Conservation (phyloP, 2,797 vertebrate genomes). For the Odontamblyopus rebecca region DNA sequence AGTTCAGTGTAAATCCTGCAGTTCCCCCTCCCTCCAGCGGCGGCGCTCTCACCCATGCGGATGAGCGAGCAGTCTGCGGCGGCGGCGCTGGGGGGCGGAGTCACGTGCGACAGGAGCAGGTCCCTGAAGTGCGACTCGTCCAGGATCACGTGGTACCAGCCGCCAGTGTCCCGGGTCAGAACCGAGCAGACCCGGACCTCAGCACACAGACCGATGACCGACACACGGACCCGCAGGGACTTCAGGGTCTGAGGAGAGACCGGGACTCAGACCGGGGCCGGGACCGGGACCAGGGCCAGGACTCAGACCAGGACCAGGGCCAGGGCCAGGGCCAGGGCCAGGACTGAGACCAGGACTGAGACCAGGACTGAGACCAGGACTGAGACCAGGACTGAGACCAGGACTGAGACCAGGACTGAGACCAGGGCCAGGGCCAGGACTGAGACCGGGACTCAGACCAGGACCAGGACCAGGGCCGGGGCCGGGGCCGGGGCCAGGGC, state of each 20-base stretch:
- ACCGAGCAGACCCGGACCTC: conserved; percentile 95
- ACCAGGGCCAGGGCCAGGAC: too few species aligned
- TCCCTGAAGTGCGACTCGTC: conserved; percentile 96
- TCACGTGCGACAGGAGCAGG: conserved; percentile 88
- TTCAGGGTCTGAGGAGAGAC: conserved; percentile 81
- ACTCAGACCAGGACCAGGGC: not conserved
- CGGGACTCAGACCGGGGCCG: not conserved
- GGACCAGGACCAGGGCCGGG: too few species aligned
- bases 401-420: fast-evolving
- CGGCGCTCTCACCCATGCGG: conserved; percentile 86
- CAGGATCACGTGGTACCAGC: conserved; percentile 91
- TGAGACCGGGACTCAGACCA: too few species aligned
- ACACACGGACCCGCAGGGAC: conserved; percentile 90
- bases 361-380: too few species aligned
- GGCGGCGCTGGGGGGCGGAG: conserved; percentile 88
- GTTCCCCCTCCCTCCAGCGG: too few species aligned
- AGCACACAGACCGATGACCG: conserved; percentile 92
- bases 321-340: not conserved
- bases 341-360: too few species aligned
- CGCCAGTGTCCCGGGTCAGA: conserved; percentile 91
- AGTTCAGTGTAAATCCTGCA: too few species aligned
- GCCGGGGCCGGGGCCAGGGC: too few species aligned
- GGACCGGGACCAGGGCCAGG: not conserved
- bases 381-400: too few species aligned
- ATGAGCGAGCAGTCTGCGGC: conserved; percentile 95